phyloP scores from a whole-genome alignment of 2,113 vertebrate genomes.

The Gavialis gangeticus region DNA sequence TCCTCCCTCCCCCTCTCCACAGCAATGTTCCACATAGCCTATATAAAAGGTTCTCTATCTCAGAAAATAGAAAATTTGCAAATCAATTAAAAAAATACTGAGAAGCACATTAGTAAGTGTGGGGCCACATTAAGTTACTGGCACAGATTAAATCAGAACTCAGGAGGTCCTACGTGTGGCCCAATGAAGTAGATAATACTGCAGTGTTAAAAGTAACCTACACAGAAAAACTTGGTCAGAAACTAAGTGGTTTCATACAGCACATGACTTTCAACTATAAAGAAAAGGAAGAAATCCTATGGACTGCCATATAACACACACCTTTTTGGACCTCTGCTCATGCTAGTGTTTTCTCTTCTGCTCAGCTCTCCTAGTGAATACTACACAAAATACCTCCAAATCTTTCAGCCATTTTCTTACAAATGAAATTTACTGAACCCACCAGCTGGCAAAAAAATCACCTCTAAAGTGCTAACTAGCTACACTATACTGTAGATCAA shows the following conservation, averaged over 20 bases:
- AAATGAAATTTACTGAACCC: background rate
- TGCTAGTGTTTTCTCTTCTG: background rate
- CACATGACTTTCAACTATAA: background rate
- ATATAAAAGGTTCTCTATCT: background rate
- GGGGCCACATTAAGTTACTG: no score
- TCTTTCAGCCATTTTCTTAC: background rate
- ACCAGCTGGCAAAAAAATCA: background rate
- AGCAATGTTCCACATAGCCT: no score
- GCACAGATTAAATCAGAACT: background rate
- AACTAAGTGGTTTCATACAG: background rate
- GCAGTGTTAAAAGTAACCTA: no score
- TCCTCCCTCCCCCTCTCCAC: no score
- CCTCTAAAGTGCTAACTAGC: background rate
- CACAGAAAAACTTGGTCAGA: background rate
- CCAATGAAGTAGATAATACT: rapidly evolving
- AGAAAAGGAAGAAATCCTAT: background rate
- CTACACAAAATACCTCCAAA: background rate
- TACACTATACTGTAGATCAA: background rate
- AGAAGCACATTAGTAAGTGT: background rate
- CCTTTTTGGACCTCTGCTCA: background rate
- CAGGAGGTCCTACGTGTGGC: background rate
- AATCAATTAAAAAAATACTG: background rate
- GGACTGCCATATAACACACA: rapidly evolving
- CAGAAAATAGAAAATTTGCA: background rate
- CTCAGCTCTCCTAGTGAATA: background rate